These are phyloP conservation scores for Falco rusticolus DNA, from an alignment of 2,797 vertebrate species.

Conservation along the genomic window DNA sequence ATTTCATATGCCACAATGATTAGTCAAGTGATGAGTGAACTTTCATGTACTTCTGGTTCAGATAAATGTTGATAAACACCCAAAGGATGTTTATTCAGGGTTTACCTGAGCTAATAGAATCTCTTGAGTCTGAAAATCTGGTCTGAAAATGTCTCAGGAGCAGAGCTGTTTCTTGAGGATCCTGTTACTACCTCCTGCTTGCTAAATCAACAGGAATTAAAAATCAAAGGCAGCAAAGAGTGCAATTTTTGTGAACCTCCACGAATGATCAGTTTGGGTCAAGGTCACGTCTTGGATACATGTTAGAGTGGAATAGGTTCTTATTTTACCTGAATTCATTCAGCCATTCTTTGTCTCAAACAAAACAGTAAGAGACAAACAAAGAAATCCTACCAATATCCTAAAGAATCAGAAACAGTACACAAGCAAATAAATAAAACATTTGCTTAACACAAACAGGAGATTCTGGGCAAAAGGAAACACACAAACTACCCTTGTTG, in stretches of 20 bases:
- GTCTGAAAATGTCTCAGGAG: background rate
- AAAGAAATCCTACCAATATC: background rate
- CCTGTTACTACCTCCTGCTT: background rate
- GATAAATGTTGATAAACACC: constrained; percentile 41
- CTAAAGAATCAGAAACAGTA: constrained; percentile 29
- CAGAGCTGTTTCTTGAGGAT: background rate
- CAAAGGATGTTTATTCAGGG: background rate
- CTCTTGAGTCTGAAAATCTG: background rate
- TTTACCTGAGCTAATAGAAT: background rate
- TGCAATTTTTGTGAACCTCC: background rate
- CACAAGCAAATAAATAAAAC: constrained; percentile 70
- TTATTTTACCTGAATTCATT: background rate
- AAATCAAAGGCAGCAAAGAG: background rate
- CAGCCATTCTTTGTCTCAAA: background rate
- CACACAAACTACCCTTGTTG: constrained; percentile 62
- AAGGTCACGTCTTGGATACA: background rate
- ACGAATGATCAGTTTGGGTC: background rate
- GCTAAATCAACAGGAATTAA: background rate
- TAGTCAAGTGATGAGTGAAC: constrained; percentile 32
- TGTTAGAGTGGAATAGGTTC: background rate
- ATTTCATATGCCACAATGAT: background rate
- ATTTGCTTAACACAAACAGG: constrained; percentile 63
- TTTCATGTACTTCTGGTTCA: constrained; percentile 35
- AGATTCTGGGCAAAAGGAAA: constrained; percentile 66
- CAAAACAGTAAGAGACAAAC: background rate